Base-by-base conservation (phyloP, 2,113 vertebrate species). In the Passerina amoena region DNA sequence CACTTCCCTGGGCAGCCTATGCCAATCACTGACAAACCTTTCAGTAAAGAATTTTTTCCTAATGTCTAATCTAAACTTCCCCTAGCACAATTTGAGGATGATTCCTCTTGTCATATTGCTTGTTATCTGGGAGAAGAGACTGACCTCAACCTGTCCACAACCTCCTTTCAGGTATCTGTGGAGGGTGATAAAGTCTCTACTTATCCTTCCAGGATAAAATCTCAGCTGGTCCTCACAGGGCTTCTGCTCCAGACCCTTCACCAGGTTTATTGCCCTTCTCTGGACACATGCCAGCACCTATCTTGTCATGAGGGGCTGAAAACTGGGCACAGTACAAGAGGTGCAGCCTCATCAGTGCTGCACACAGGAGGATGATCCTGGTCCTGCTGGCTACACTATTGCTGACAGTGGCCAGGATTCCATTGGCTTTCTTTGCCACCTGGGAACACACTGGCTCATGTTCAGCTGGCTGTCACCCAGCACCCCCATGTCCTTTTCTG, bases 341-440 rank as follows among this genome's bases (percentile, higher is more conserved):
- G 11, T 40, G 16, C 30, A 30, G 15, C 53, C n/a, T 82, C 61
- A 30, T 14, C 28, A 53, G 53, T 31, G 38, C 28, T 31, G 24
- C 0, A 0, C 40, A 22, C 13, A 30, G 28, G 14, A 20, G 31
- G 7, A 12, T 0, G 1, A 51, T 38, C 53, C 24, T n/a, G 30
- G 3, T 30, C 24, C 53, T 75, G 38, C 28, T 68, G 38, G 12
- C 28, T 38, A 22, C 24, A 9, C 7, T 8, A 10, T 31, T 53
- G 4, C n/a, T 40, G 60, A 8, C 6, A 10, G 7, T 38, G 12
- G 9, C 45, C 51, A 59, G 44, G 37, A 14, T 65, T 9, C 4
- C 51, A 31, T 1, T n/a, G 20, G 13, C 38, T 21, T 57, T 65
- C 37, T 47, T 8, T 5, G 28, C 16, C 53, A 53, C 13, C n/a